Conservation (phyloP, 2,888 invertebrate genomes). For the Chloromyia formosa region DNA sequence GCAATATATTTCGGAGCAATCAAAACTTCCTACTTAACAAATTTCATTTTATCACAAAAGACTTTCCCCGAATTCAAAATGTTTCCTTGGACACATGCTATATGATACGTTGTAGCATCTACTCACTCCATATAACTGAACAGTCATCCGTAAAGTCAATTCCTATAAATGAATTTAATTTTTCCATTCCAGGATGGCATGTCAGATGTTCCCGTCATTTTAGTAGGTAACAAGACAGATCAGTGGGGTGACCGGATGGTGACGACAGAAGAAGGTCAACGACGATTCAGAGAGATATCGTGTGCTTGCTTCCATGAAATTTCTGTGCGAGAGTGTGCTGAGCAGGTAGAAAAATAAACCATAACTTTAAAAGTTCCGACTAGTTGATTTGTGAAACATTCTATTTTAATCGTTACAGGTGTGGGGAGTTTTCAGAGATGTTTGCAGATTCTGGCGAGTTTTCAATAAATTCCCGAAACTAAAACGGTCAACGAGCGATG, state of each 20-base stretch:
- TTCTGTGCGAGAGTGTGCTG: conserved; percentile 83
- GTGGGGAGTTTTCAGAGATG: conserved; percentile 78
- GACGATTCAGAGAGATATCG: conserved; percentile 79
- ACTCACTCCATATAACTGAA: too few species aligned
- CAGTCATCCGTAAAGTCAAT: too few species aligned
- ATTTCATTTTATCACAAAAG: too few species aligned
- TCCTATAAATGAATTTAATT: too few species aligned
- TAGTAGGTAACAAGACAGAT: conserved; percentile 86
- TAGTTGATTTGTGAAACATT: not conserved
- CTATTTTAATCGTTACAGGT: conserved; percentile 66
- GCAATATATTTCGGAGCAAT: too few species aligned
- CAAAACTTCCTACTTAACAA: too few species aligned
- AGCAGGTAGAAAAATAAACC: conserved; percentile 68
- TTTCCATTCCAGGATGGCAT: conserved; percentile 66
- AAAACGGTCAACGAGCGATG: conserved; percentile 69
- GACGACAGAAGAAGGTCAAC: conserved; percentile 76
- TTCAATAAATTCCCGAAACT: conserved; percentile 75
- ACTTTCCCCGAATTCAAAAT: too few species aligned
- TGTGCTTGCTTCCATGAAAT: conserved; percentile 87
- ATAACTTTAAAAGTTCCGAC: not conserved
- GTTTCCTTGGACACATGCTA: too few species aligned
- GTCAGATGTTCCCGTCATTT: conserved; percentile 77
- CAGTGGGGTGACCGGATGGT: conserved; percentile 83
- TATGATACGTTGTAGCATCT: too few species aligned
- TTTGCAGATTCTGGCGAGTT: conserved; percentile 78